Conservation (phyloP, 2,888 invertebrate species). For the Drosophila planitibia region DNA sequence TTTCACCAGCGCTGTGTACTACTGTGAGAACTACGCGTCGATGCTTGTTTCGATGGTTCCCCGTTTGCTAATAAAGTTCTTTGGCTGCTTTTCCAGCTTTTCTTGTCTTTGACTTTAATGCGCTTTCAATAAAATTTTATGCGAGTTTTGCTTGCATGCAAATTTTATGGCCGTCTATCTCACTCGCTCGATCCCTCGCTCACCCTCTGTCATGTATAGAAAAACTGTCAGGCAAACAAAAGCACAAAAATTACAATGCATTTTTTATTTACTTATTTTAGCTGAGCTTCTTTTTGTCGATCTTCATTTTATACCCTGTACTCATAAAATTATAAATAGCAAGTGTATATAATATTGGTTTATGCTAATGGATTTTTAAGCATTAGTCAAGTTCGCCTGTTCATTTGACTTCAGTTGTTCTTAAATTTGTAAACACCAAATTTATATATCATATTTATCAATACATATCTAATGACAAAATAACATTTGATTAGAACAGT, state of each 20-base stretch:
- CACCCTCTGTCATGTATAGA: conserved; percentile 17
- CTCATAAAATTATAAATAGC: neutral
- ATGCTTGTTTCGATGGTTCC: conserved; percentile 57
- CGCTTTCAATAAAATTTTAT: conserved; percentile 79
- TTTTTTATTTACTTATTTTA: conserved; percentile 38
- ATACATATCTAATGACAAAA: neutral
- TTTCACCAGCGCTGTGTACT: conserved; percentile 10
- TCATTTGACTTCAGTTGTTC: neutral
- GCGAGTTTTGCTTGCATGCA: conserved; percentile 78
- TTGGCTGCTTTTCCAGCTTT: conserved; percentile 54
- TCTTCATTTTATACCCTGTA: conserved; percentile 20
- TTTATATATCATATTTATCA: neutral
- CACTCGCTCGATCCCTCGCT: conserved; percentile 3
- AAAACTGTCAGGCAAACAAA: conserved; percentile 38
- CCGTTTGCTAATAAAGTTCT: conserved; percentile 78
- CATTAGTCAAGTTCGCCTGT: neutral
- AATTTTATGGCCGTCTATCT: conserved; percentile 59
- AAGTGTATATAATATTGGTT: neutral
- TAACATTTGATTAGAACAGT: too few relatives aligned
- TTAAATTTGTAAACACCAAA: neutral
- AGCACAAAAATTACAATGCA: conserved; percentile 58
- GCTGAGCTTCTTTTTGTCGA: conserved; percentile 19
- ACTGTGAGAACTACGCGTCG: conserved; percentile 40
- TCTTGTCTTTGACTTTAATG: conserved; percentile 79
- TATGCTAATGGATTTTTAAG: neutral